Evolutionary conservation across 2,888 invertebrate species (phyloP), one percentile per base, ranked within the genome.

Genomic region (Chrysodeixis includens): DNA sequence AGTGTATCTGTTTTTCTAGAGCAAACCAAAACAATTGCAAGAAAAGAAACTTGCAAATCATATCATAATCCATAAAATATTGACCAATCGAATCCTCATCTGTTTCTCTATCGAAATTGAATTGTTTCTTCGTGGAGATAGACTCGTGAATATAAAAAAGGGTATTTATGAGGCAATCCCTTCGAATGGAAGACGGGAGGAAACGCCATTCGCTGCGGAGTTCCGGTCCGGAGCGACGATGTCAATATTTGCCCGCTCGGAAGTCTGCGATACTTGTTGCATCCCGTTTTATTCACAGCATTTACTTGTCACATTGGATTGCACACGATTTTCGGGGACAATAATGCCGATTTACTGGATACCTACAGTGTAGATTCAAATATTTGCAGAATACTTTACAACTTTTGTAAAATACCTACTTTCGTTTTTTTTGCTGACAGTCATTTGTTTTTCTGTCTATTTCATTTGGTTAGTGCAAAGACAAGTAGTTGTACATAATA

Each of bases 251-350:
- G 75, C 58, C 56, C 69, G 63, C 14, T 30, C 30, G 56, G 65
- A 62, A 66, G 62, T 26, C 74, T 63, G 62, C 72, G 77, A 71
- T 79, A 86, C 85, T 80, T 81, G 81, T 78, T 79, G 79, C 80
- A 64, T 69, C 54, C 63, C 51, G 62, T 69, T 75, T 69, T 62
- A 64, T 62, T 53, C 3, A 18, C 40, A 7, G n/a, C 40, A 14
- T 40, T 35, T 35, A 35, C 35, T 51, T 18, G 49, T 16, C 32
- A 57, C 44, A 52, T 46, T 9, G 9, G 20, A 52, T 26, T 52
- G 52, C 57, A 70, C 59, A 56, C n/a, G 30, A 44, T 72, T 68
- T 54, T 20, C 12, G 16, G 52, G 16, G 3, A 35, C 5, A 40
- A 26, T 26, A 26, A 26, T 26, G 26, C 6, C 2, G 26, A 6